Conservation (phyloP, 2,888 invertebrate species). For the Drosophila testacea region DNA sequence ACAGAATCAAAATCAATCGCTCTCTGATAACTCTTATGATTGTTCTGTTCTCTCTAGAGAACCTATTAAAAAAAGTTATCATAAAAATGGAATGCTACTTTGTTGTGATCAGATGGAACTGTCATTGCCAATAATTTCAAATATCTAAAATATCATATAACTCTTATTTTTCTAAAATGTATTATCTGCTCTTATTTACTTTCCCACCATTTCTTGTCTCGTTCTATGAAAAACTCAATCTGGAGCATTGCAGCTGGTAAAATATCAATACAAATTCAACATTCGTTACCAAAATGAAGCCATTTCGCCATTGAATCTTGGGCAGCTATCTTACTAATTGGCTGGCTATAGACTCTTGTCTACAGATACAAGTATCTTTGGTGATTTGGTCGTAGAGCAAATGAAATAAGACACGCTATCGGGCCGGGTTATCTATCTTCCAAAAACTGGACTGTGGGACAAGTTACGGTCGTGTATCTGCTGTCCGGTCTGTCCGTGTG, state of each 20-base stretch:
- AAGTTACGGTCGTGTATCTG: slow-evolving; percentile 5
- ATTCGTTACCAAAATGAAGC: not conserved
- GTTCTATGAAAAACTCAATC: not conserved
- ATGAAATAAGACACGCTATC: slow-evolving; percentile 23
- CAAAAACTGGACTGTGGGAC: slow-evolving; percentile 40
- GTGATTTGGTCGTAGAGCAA: slow-evolving; percentile 22
- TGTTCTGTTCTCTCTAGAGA: too few relatives aligned
- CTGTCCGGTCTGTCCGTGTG: slow-evolving; percentile 28
- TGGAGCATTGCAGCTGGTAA: slow-evolving; percentile 4
- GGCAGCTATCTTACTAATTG: slow-evolving; percentile 34
- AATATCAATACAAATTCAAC: not conserved
- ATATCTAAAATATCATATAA: not conserved
- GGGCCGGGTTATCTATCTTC: slow-evolving; percentile 32
- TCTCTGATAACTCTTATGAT: too few relatives aligned
- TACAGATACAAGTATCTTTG: slow-evolving; percentile 20
- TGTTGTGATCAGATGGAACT: too few relatives aligned
- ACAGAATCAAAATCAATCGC: too few relatives aligned
- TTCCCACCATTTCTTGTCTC: not conserved
- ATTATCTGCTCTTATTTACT: not conserved
- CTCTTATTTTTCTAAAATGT: not conserved
- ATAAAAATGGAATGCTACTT: too few relatives aligned
- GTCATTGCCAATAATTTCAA: too few relatives aligned
- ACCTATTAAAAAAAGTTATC: too few relatives aligned
- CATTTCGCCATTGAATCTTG: slow-evolving; percentile 6
- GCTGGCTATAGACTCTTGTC: slow-evolving; percentile 10